phyloP scores from a whole-genome alignment of 2,113 vertebrate genomes.

The Saccopteryx leptura region DNA sequence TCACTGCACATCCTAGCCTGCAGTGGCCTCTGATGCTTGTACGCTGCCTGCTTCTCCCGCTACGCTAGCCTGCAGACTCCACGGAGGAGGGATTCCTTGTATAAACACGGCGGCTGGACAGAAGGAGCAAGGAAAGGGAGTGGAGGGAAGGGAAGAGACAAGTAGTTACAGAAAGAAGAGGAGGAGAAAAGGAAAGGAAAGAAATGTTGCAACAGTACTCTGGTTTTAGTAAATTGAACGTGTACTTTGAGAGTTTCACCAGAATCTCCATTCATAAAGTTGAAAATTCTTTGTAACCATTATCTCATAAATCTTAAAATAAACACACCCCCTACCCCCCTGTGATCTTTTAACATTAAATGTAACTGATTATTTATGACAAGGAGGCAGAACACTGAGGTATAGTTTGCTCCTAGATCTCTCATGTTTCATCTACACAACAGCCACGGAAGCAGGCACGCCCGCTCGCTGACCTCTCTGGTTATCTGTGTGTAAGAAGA shows the following conservation, averaged over 20 bases:
- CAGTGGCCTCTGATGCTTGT: fast-evolving
- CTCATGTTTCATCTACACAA: neutral
- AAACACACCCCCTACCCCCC: neutral
- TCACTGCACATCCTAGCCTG: neutral
- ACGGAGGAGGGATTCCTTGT: neutral
- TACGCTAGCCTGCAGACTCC: neutral
- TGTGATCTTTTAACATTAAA: neutral
- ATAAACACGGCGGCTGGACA: neutral
- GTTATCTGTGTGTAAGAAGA: neutral
- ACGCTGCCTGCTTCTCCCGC: neutral
- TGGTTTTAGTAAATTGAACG: neutral
- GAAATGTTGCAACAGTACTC: fast-evolving
- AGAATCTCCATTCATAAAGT: neutral
- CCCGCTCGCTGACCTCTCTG: neutral
- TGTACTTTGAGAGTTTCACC: neutral
- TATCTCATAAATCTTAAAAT: neutral
- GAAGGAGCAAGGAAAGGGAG: neutral
- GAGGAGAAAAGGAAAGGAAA: neutral
- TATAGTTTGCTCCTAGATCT: fast-evolving
- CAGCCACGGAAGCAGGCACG: neutral
- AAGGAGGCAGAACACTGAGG: neutral
- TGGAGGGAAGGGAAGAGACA: too few species aligned
- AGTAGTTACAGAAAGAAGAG: neutral
- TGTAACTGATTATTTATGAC: neutral
- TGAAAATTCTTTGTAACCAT: neutral